These are phyloP conservation scores for Darevskia mixta DNA, from an alignment of 2,797 vertebrate species.

Conservation along the genomic window DNA sequence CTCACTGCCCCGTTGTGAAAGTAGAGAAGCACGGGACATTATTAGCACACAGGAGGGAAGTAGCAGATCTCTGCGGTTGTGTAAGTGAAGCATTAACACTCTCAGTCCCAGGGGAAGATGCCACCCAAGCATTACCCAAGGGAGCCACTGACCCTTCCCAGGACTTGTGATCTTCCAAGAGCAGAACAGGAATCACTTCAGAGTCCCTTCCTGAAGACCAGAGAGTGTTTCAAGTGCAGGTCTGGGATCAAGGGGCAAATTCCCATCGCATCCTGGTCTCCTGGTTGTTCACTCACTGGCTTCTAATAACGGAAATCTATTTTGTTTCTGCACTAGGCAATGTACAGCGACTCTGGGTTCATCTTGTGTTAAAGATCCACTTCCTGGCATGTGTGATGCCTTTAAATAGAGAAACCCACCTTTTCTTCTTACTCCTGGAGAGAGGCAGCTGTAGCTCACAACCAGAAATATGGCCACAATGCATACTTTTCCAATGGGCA, in stretches of 20 bases:
- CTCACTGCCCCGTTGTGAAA: constrained; percentile 57
- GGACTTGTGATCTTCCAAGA: neutral
- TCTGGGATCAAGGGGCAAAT: neutral
- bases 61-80: constrained; percentile 46
- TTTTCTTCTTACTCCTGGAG: neutral
- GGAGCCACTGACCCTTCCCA: constrained; percentile 5
- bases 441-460: neutral
- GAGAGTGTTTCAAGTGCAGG: neutral
- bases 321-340: neutral
- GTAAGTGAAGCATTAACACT: constrained; percentile 58
- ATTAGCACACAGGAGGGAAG: constrained; percentile 63
- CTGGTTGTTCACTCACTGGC: neutral
- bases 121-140: neutral
- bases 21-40: constrained; percentile 35
- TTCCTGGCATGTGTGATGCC: neutral
- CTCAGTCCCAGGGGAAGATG: neutral
- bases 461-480: neutral
- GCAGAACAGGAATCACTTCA: neutral
- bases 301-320: neutral
- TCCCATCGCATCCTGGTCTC: neutral
- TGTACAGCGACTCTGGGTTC: neutral
- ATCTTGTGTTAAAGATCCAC: neutral
- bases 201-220: neutral
- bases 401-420: neutral
- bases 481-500: neutral